These are phyloP conservation scores for Bathynomus jamesi DNA, from an alignment of 1,140 invertebrate genomes.

Conservation along the genomic window DNA sequence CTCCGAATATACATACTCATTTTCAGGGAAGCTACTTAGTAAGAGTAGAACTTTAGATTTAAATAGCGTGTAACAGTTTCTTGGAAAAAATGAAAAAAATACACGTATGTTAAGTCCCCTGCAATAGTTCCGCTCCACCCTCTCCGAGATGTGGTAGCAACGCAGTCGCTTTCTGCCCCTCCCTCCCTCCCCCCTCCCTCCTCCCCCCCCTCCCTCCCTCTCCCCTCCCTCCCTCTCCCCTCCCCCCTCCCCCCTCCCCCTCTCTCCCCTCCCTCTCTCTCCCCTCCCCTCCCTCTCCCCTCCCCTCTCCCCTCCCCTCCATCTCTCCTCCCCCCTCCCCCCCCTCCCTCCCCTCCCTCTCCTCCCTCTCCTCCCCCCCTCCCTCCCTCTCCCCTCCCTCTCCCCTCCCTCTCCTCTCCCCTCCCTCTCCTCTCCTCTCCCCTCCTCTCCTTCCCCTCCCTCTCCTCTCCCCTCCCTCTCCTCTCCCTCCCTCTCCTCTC, in stretches of 20 bases:
- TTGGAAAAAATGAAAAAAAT: too few relatives aligned
- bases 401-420: neutral
- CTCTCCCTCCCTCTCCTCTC: neutral
- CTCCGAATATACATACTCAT: too few relatives aligned
- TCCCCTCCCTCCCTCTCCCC: neutral
- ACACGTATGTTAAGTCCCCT: too few relatives aligned
- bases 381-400: neutral
- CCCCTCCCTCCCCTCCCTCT: neutral
- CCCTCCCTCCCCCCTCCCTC: neutral
- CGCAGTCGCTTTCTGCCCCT: neutral
- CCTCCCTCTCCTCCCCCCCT: neutral
- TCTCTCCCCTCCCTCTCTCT: neutral
- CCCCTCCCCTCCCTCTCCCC: neutral
- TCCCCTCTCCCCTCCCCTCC: neutral
- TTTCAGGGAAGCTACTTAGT: too few relatives aligned
- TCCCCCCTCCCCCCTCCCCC: neutral
- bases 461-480: neutral
- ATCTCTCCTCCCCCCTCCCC: neutral
- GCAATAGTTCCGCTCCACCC: too few relatives aligned
- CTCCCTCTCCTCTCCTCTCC: neutral
- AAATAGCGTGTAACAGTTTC: too few relatives aligned
- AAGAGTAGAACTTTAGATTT: too few relatives aligned
- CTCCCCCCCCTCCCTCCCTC: neutral
- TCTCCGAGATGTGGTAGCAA: too few relatives aligned
- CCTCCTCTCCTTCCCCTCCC: neutral